Conservation (phyloP, 2,797 vertebrate species). For the Sebastes itinus region DNA sequence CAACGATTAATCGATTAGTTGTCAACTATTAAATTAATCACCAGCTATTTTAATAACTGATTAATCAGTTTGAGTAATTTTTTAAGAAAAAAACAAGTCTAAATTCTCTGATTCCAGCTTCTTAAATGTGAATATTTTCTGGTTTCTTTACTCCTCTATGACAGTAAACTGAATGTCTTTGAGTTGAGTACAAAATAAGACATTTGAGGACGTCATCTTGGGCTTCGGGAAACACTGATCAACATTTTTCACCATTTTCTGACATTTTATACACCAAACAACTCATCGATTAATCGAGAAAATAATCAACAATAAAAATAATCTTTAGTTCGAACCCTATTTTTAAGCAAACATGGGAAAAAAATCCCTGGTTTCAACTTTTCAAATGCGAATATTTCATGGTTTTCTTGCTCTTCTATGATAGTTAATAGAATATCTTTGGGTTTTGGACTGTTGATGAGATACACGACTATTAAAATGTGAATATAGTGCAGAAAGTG, state of each 20-base stretch:
- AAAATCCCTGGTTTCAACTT: not conserved
- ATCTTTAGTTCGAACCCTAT: too few relatives aligned
- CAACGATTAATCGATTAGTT: too few relatives aligned
- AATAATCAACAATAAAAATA: not conserved
- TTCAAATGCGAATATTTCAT: not conserved
- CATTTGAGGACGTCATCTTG: not conserved
- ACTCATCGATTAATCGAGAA: not conserved
- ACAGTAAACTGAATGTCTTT: not conserved
- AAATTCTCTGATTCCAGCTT: too few relatives aligned
- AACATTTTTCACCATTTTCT: too few relatives aligned
- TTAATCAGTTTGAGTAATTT: accelerated
- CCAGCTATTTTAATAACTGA: accelerated
- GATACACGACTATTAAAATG: too few relatives aligned
- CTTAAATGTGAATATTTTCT: not conserved
- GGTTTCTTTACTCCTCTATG: not conserved
- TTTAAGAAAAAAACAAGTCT: too few relatives aligned
- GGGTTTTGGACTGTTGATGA: not conserved
- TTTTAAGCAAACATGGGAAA: not conserved
- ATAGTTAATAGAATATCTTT: not conserved
- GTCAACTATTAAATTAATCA: too few relatives aligned
- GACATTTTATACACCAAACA: not conserved
- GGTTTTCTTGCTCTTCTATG: not conserved
- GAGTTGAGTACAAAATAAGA: not conserved
- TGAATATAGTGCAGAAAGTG: too few relatives aligned
- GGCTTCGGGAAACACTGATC: not conserved